Percentiles rank a stretch among this genome's conserved stretches.
phyloP scores from a whole-genome alignment of 1,140 invertebrate genomes.

The Penaeus chinensis region DNA sequence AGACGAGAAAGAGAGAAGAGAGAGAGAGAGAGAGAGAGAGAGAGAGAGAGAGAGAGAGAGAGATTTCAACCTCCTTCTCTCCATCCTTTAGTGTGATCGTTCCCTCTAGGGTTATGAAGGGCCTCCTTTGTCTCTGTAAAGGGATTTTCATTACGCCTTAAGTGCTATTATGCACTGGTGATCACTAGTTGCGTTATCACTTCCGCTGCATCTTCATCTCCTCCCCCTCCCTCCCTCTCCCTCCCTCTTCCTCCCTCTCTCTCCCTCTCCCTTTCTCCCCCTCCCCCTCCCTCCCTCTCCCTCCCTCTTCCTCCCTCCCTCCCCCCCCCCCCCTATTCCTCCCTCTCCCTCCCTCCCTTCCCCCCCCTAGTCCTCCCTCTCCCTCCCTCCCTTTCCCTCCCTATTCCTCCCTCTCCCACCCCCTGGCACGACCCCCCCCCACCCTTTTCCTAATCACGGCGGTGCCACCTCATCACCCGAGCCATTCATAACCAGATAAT shows the following conservation, averaged over 20 bases:
- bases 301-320: background rate
- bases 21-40: background rate
- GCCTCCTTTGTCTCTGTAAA: too few species aligned
- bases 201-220: too few species aligned
- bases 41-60: background rate
- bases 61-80: background rate
- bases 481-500: too few species aligned
- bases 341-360: background rate
- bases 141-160: too few species aligned
- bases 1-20: background rate
- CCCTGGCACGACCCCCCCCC: too few species aligned
- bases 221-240: background rate
- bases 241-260: background rate
- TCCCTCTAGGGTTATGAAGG: too few species aligned
- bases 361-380: background rate
- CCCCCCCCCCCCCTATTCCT: background rate
- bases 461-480: too few species aligned
- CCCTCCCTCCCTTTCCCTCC: background rate
- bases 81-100: too few species aligned
- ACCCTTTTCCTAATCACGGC: too few species aligned
- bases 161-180: too few species aligned
- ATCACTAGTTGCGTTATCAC: too few species aligned
- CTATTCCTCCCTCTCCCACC: background rate
- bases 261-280: background rate
- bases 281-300: background rate